Evolutionary conservation across 2,888 invertebrate species (phyloP).

Genomic region (Tenthredo mesomela): DNA sequence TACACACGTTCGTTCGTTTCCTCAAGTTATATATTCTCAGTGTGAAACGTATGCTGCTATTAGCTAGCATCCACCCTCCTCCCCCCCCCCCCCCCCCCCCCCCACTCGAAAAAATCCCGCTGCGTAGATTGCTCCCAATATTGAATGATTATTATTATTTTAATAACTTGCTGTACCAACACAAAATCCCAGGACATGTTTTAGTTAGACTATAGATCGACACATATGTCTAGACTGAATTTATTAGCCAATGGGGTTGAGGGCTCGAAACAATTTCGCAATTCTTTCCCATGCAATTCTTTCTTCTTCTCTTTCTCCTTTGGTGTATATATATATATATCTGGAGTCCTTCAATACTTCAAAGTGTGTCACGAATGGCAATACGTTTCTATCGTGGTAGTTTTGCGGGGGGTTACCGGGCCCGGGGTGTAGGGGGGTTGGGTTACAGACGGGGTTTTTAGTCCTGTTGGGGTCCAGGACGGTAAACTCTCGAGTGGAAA

Average conservation of each 20-base stretch:
- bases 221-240: neutral
- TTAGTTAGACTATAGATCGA: neutral
- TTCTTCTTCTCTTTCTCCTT: neutral
- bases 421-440: neutral
- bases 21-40: conserved; percentile 58
- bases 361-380: conserved; percentile 27
- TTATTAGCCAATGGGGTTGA: conserved; percentile 57
- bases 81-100: neutral
- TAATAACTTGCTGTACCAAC: conserved; percentile 21
- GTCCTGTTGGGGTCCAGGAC: neutral
- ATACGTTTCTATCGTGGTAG: conserved; percentile 16
- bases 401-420: conserved; percentile 2
- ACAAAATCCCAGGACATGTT: neutral
- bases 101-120: conserved; percentile 7
- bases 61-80: conserved; percentile 56
- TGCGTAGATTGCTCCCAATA: conserved; percentile 17
- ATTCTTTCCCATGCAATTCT: conserved; percentile 73
- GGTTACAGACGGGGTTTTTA: neutral
- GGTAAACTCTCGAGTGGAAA: conserved; percentile 44
- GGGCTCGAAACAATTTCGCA: conserved; percentile 56
- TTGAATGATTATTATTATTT: conserved; percentile 18
- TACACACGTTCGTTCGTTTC: neutral
- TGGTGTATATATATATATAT: neutral
- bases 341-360: neutral
- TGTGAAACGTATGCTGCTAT: conserved; percentile 75